Percentiles rank a stretch among this genome's conserved stretches.
Evolutionary conservation across 2,888 invertebrate genomes (phyloP).

Genomic region (Bellardia bayeri): DNA sequence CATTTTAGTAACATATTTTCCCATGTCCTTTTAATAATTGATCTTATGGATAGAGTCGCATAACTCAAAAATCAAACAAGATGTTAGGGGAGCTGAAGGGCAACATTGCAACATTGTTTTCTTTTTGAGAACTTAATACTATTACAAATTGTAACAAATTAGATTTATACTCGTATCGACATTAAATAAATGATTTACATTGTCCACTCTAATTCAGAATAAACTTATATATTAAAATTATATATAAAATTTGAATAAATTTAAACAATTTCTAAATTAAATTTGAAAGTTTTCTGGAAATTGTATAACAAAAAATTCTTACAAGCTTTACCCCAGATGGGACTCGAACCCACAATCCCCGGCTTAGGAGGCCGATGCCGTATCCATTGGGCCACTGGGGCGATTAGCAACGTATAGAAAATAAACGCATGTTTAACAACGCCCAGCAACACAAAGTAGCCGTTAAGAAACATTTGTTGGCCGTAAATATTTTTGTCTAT

Average conservation of each 20-base stretch:
- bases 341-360: slow-evolving; percentile 81
- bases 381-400: slow-evolving; percentile 81
- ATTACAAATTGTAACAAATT: too few species aligned
- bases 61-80: too few species aligned
- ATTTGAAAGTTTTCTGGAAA: neutral
- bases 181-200: too few species aligned
- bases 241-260: neutral
- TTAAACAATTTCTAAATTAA: neutral
- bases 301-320: slow-evolving; percentile 47
- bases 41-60: too few species aligned
- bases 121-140: too few species aligned
- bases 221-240: neutral
- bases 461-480: neutral
- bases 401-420: slow-evolving; percentile 43
- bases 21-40: too few species aligned
- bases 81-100: too few species aligned
- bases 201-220: too few species aligned
- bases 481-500: neutral
- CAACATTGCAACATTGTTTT: too few species aligned
- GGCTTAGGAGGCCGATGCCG: slow-evolving; percentile 81
- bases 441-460: neutral
- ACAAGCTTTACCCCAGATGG: slow-evolving; percentile 78
- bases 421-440: neutral
- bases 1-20: too few species aligned
- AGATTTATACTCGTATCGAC: too few species aligned